These are phyloP conservation scores for Lysandra bellargus DNA, from an alignment of 2,888 invertebrate genomes.

Conservation along the genomic window DNA sequence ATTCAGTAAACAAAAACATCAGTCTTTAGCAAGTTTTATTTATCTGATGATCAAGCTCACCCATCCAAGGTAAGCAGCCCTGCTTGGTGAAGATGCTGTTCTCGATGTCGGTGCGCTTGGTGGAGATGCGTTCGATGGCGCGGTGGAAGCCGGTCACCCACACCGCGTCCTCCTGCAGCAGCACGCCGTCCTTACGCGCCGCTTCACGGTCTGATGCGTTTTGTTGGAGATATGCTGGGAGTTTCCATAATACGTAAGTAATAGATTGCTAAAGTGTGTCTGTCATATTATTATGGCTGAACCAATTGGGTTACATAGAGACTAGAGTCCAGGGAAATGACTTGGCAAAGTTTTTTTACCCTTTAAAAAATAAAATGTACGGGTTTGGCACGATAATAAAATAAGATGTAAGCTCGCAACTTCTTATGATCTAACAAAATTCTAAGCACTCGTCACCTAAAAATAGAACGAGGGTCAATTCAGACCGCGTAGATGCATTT, in stretches of 20 bases:
- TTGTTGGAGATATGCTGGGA: conserved; percentile 36
- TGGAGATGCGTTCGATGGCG: conserved; percentile 44
- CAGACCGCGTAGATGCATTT: too few species aligned
- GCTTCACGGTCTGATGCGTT: conserved; percentile 33
- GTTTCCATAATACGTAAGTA: background rate
- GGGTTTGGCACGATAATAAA: too few species aligned
- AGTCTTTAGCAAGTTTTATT: background rate
- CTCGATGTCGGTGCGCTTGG: conserved; percentile 40
- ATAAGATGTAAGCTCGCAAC: too few species aligned
- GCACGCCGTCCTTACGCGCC: conserved; percentile 21
- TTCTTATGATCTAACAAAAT: too few species aligned
- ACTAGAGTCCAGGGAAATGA: too few species aligned
- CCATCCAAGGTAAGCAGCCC: conserved; percentile 64
- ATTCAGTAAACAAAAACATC: background rate
- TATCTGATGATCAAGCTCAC: conserved; percentile 45
- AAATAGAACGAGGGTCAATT: too few species aligned
- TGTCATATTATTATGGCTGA: background rate
- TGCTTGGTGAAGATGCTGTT: conserved; percentile 53
- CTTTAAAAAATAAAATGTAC: too few species aligned
- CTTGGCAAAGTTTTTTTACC: too few species aligned
- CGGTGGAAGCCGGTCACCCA: conserved; percentile 50
- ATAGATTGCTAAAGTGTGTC: background rate
- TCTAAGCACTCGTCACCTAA: too few species aligned
- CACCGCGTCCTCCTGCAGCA: conserved; percentile 44
- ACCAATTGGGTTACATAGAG: too few species aligned